Evolutionary conservation across 2,888 invertebrate genomes (phyloP).

Genomic region (Leucophenga montana): DNA sequence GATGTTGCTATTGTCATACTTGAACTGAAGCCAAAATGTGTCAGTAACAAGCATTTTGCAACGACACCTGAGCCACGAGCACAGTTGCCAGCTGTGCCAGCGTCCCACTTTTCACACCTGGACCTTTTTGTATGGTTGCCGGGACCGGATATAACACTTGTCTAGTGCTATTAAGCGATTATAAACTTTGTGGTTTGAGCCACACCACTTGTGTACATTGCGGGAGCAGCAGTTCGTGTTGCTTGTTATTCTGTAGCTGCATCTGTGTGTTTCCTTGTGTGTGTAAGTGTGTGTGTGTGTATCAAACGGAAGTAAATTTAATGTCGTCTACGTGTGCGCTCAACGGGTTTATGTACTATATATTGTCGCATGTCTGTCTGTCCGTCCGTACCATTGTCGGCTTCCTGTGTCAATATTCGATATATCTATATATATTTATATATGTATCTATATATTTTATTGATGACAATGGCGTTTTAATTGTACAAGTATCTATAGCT

Average conservation of each 20-base stretch:
- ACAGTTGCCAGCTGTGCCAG: not conserved
- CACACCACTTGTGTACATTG: constrained; percentile 8
- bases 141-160: constrained; percentile 33
- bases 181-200: constrained; percentile 22
- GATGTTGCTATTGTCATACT: constrained; percentile 42
- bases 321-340: constrained; percentile 45
- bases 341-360: not conserved
- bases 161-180: constrained; percentile 22
- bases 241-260: constrained; percentile 1
- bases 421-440: not conserved
- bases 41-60: constrained; percentile 22
- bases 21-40: constrained; percentile 63
- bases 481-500: not conserved
- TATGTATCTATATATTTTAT: constrained; percentile 5
- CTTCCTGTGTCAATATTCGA: constrained; percentile 18
- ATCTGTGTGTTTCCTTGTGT: constrained; percentile 12
- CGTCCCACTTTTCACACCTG: constrained; percentile 12
- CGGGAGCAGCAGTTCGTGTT: constrained; percentile 1
- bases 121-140: constrained; percentile 35
- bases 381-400: not conserved
- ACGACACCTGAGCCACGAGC: not conserved
- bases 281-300: constrained; percentile 12
- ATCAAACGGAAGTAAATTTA: constrained; percentile 61
- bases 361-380: not conserved
- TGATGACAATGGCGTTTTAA: constrained; percentile 24